Conservation (phyloP, 2,797 vertebrate species). For the Ptychobarbus kaznakovi region DNA sequence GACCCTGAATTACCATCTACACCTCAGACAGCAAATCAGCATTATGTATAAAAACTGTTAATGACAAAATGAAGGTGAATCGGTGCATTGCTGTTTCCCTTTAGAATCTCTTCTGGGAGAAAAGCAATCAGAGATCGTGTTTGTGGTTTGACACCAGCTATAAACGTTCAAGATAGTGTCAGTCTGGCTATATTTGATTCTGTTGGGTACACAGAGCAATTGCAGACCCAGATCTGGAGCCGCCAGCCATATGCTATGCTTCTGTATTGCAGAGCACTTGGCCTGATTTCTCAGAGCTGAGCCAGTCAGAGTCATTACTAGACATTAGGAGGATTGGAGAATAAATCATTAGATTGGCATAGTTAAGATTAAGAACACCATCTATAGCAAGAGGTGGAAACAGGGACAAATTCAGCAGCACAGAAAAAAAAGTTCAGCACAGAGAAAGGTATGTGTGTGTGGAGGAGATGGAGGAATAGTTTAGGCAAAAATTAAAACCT, state of each 20-base stretch:
- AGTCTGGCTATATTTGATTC: slow-evolving; percentile 34
- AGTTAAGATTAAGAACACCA: slow-evolving; percentile 18
- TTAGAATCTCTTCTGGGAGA: not conserved
- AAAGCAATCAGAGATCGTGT: slow-evolving; percentile 16
- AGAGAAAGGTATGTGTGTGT: not conserved
- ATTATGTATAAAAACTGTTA: not conserved
- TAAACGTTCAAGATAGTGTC: slow-evolving; percentile 28
- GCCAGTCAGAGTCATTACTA: slow-evolving; percentile 48
- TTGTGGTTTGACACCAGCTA: slow-evolving; percentile 18
- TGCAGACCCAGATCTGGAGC: slow-evolving; percentile 23
- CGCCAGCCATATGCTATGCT: slow-evolving; percentile 29
- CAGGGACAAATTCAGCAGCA: not conserved
- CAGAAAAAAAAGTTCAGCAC: not conserved
- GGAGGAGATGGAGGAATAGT: not conserved
- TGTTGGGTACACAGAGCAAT: slow-evolving; percentile 31
- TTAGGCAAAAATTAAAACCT: not conserved
- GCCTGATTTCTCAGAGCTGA: slow-evolving; percentile 36
- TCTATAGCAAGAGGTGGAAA: slow-evolving; percentile 24
- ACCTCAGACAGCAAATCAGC: slow-evolving; percentile 6
- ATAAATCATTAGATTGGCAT: slow-evolving; percentile 53
- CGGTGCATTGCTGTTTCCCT: not conserved
- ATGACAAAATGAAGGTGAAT: slow-evolving; percentile 5
- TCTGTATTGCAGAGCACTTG: slow-evolving; percentile 33
- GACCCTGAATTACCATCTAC: slow-evolving; percentile 2
- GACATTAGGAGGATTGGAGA: slow-evolving; percentile 48